phyloP scores from a whole-genome alignment of 2,888 invertebrate species.

The Pyrochroa serraticornis region DNA sequence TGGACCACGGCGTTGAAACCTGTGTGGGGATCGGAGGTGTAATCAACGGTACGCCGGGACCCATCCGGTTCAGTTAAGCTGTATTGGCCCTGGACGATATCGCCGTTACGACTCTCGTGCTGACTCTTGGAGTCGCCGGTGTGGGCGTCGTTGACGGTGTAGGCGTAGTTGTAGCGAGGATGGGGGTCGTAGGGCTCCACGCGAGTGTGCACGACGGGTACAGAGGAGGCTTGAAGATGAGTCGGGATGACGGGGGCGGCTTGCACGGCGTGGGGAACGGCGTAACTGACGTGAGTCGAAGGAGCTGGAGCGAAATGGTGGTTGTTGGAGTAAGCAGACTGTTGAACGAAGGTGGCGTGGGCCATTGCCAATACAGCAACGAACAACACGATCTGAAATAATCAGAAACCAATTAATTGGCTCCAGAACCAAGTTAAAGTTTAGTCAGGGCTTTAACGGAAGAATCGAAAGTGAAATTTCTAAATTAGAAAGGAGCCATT shows the following conservation, averaged over 20 bases:
- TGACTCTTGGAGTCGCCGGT: constrained; percentile 56
- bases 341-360: constrained; percentile 34
- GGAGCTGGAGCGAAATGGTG: constrained; percentile 38
- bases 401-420: neutral
- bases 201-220: constrained; percentile 44
- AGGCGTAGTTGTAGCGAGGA: constrained; percentile 53
- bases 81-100: constrained; percentile 54
- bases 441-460: neutral
- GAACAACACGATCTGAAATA: constrained; percentile 22
- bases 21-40: constrained; percentile 50
- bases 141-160: constrained; percentile 53
- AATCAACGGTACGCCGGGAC: constrained; percentile 52
- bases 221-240: constrained; percentile 24
- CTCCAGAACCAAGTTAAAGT: neutral
- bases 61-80: constrained; percentile 54
- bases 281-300: neutral
- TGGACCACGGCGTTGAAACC: constrained; percentile 54
- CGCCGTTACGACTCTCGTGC: constrained; percentile 51
- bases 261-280: constrained; percentile 27
- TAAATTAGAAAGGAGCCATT: no score
- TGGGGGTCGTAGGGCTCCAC: constrained; percentile 54
- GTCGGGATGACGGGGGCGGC: constrained; percentile 19
- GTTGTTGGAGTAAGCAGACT: constrained; percentile 42
- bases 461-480: no score
- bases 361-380: constrained; percentile 31